Conservation (phyloP, 1,140 invertebrate species). For the Potamilus streckersoni region DNA sequence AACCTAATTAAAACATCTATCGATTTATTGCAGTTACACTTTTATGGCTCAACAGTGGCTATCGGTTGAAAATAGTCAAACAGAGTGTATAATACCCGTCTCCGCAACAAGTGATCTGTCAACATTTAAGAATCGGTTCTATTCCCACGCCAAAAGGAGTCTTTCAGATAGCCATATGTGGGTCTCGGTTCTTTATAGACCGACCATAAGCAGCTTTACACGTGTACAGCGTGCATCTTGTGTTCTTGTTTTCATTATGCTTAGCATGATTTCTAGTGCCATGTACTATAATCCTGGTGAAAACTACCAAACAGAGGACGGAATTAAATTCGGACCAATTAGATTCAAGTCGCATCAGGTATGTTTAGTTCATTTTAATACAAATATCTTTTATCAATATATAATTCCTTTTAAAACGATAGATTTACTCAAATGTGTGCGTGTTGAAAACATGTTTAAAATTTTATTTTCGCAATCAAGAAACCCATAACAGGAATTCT, state of each 20-base stretch:
- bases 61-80: constrained; percentile 54
- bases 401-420: no score
- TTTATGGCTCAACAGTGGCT: constrained; percentile 62
- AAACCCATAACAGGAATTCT: no score
- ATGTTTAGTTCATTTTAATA: no score
- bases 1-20: no score
- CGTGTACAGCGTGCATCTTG: constrained; percentile 63
- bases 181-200: constrained; percentile 59
- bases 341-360: constrained; percentile 26
- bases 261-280: constrained; percentile 66
- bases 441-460: no score
- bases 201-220: constrained; percentile 59
- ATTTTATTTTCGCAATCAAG: no score
- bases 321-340: constrained; percentile 27
- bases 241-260: constrained; percentile 59
- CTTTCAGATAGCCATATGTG: constrained; percentile 66
- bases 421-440: no score
- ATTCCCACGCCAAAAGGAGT: constrained; percentile 57
- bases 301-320: constrained; percentile 6
- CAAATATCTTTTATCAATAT: no score
- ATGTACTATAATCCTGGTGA: constrained; percentile 60
- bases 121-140: constrained; percentile 61
- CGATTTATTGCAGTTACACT: constrained; percentile 42
- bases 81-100: constrained; percentile 58
- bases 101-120: constrained; percentile 52